A percentile compares a stretch with the other conserved stretches of the same genome.
phyloP scores from a whole-genome alignment of 2,113 vertebrate species.

The Dascyllus trimaculatus region DNA sequence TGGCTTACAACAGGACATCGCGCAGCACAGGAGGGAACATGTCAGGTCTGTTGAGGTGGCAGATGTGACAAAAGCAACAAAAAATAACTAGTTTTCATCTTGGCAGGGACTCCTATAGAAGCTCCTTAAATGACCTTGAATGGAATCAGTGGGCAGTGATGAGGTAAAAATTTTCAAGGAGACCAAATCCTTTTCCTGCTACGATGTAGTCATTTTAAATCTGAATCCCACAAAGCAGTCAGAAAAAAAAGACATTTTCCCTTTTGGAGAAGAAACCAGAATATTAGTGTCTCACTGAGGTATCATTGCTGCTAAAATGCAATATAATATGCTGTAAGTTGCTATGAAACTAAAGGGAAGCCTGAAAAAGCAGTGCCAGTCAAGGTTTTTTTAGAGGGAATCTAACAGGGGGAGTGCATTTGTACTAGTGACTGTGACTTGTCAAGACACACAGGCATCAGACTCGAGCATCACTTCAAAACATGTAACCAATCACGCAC shows the following conservation, averaged over 20 bases:
- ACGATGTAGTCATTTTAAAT: not conserved
- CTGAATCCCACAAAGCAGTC: slow-evolving; percentile 19
- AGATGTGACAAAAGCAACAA: slow-evolving; percentile 31
- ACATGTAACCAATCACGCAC: slow-evolving; percentile 44
- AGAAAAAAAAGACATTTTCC: not conserved
- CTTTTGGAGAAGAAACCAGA: not conserved
- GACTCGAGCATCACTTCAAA: slow-evolving; percentile 52
- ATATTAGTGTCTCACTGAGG: slow-evolving; percentile 11
- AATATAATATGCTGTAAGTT: not conserved
- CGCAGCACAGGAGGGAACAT: slow-evolving; percentile 8
- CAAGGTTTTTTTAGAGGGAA: slow-evolving; percentile 22
- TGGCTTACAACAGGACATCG: slow-evolving; percentile 37
- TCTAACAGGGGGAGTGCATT: slow-evolving; percentile 34
- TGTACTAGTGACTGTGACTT: slow-evolving; percentile 41
- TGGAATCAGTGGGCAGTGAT: slow-evolving; percentile 11
- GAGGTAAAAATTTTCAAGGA: slow-evolving; percentile 1
- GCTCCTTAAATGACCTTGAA: slow-evolving; percentile 16
- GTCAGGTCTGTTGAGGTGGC: slow-evolving; percentile 43
- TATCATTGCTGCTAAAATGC: slow-evolving; percentile 22
- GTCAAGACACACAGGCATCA: slow-evolving; percentile 55
- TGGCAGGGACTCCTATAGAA: slow-evolving; percentile 23
- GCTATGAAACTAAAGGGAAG: slow-evolving; percentile 14
- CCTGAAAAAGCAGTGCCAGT: not conserved
- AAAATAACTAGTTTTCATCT: slow-evolving; percentile 24
- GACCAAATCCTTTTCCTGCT: slow-evolving; percentile 11